Percentiles rank a stretch among this genome's conserved stretches.
Conservation (phyloP, 2,888 invertebrate genomes). For the Mellilla xanthometata region DNA sequence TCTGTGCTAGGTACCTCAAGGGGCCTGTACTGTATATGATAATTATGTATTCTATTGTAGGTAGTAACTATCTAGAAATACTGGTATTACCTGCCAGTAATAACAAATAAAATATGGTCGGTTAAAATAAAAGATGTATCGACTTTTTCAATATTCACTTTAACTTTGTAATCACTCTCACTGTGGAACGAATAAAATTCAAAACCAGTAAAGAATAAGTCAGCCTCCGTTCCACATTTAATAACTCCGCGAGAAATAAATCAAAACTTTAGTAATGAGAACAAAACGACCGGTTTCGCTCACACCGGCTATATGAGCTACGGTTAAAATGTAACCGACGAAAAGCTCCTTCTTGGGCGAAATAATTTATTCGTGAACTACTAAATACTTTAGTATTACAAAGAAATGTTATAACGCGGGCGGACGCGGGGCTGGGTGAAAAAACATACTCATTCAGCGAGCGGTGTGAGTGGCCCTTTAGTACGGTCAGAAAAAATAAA, state of each 20-base stretch:
- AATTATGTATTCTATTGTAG: too few relatives aligned
- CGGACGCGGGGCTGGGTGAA: slow-evolving; percentile 39
- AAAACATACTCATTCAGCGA: slow-evolving; percentile 39
- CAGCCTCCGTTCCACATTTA: slow-evolving; percentile 28
- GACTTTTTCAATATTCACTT: too few relatives aligned
- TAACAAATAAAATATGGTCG: too few relatives aligned
- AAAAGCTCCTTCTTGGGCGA: slow-evolving; percentile 55
- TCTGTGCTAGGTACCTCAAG: too few relatives aligned
- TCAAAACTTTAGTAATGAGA: slow-evolving; percentile 72
- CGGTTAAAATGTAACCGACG: slow-evolving; percentile 54
- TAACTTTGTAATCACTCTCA: too few relatives aligned
- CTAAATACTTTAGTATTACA: slow-evolving; percentile 69
- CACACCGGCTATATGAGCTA: slow-evolving; percentile 40
- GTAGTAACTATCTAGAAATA: too few relatives aligned
- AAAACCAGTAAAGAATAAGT: too few relatives aligned
- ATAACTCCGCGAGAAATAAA: slow-evolving; percentile 61
- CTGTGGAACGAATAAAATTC: too few relatives aligned
- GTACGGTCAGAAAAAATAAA: too few relatives aligned
- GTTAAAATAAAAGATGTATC: too few relatives aligned
- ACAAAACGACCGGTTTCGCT: slow-evolving; percentile 38
- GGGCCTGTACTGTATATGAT: too few relatives aligned
- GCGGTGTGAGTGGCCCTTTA: slow-evolving; percentile 17
- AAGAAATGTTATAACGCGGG: slow-evolving; percentile 59
- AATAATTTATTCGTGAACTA: slow-evolving; percentile 55
- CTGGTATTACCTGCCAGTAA: too few relatives aligned